These are phyloP conservation scores for Anadara kagoshimensis DNA, from an alignment of 1,140 invertebrate species.

Conservation along the genomic window DNA sequence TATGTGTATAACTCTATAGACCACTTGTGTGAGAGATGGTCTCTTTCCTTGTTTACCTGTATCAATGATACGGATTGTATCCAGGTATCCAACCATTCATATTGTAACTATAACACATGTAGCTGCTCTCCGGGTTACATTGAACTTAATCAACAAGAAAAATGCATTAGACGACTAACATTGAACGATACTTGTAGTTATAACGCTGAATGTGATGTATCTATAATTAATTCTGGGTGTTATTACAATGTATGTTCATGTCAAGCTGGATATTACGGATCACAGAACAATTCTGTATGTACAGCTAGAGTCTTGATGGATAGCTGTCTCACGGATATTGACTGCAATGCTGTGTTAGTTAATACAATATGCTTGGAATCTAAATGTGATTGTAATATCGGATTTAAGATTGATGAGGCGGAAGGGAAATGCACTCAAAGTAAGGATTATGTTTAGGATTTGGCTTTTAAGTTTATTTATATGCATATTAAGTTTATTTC, in stretches of 20 bases:
- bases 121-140: constrained; percentile 1
- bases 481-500: too few relatives aligned
- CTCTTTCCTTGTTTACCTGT: constrained; percentile 3
- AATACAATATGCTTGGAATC: constrained; percentile 1
- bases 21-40: background rate
- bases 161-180: background rate
- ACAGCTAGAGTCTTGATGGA: background rate
- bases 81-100: background rate
- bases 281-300: background rate
- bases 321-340: constrained; percentile 1
- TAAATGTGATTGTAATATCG: constrained; percentile 4
- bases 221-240: constrained; percentile 2
- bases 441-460: too few relatives aligned
- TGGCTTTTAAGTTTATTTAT: too few relatives aligned
- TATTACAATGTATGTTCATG: constrained; percentile 2
- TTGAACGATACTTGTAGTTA: background rate
- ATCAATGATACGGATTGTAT: background rate
- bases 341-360: constrained; percentile 8
- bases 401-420: background rate
- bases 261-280: background rate
- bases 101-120: constrained; percentile 10
- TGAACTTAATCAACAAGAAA: background rate
- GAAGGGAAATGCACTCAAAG: too few relatives aligned
- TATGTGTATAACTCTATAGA: too few relatives aligned
- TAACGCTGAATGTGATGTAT: constrained; percentile 2